Conservation (phyloP, 2,888 invertebrate genomes). For the Lithophane socia region DNA sequence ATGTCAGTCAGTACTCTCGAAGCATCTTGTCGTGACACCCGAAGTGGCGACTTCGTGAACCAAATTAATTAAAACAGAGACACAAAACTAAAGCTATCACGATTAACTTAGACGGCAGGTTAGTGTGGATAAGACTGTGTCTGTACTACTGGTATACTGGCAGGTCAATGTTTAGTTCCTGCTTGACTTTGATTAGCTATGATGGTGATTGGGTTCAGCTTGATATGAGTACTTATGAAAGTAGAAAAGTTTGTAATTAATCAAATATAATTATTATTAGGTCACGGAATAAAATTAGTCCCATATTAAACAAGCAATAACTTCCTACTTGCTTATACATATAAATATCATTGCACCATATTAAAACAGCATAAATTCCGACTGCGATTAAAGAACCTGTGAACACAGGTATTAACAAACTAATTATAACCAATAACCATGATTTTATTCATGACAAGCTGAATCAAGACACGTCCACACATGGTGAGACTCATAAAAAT, state of each 20-base stretch:
- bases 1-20: slow-evolving; percentile 86
- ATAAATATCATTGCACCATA: neutral
- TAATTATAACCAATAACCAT: slow-evolving; percentile 60
- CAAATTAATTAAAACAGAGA: slow-evolving; percentile 90
- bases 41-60: slow-evolving; percentile 90
- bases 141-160: slow-evolving; percentile 6
- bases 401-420: slow-evolving; percentile 39
- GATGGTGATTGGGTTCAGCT: neutral
- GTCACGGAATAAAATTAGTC: no score
- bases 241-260: neutral
- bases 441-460: slow-evolving; percentile 49
- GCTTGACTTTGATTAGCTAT: neutral
- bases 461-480: slow-evolving; percentile 77
- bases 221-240: neutral
- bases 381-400: slow-evolving; percentile 1
- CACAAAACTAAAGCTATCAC: slow-evolving; percentile 89
- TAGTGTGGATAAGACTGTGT: slow-evolving; percentile 78
- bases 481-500: slow-evolving; percentile 78
- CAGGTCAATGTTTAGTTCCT: neutral
- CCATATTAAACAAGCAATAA: neutral
- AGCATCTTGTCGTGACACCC: slow-evolving; percentile 87
- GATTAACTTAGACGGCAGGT: slow-evolving; percentile 80
- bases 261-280: no score
- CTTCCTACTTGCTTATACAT: neutral
- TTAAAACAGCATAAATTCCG: slow-evolving; percentile 18